These are phyloP conservation scores for Lithobates sylvaticus DNA, from an alignment of 2,797 vertebrate genomes.

Conservation along the genomic window DNA sequence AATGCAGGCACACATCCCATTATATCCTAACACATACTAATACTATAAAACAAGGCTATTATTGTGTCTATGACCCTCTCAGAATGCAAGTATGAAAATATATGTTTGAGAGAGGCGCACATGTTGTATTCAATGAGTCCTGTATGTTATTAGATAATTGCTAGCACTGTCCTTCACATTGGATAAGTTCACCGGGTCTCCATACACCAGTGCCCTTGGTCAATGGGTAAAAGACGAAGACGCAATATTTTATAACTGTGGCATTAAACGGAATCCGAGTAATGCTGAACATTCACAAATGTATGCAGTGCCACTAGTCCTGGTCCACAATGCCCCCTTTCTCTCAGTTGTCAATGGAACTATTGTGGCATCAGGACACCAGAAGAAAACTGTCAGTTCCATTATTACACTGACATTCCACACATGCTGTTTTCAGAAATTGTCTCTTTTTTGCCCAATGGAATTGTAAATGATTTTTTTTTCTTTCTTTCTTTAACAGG, in stretches of 20 bases:
- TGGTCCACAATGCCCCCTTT: conserved; percentile 90
- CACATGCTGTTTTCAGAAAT: conserved; percentile 82
- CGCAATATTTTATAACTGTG: conserved; percentile 80
- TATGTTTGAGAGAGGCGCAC: conserved; percentile 55
- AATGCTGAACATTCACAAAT: conserved; percentile 96
- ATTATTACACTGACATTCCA: conserved; percentile 95
- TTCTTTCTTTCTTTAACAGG: conserved; percentile 71
- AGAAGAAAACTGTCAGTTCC: conserved; percentile 86
- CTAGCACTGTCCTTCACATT: conserved; percentile 52
- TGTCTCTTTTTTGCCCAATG: conserved; percentile 68
- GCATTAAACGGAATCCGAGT: conserved; percentile 88
- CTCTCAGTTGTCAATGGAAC: conserved; percentile 93
- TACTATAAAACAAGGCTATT: conserved; percentile 6
- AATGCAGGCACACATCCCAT: background rate
- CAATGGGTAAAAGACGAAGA: conserved; percentile 77
- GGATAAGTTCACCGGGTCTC: conserved; percentile 62
- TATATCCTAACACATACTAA: background rate
- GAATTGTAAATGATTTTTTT: conserved; percentile 67
- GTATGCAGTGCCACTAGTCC: conserved; percentile 87
- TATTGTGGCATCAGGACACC: conserved; percentile 86
- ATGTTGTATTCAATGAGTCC: conserved; percentile 24
- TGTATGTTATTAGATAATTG: conserved; percentile 33
- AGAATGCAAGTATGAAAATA: conserved; percentile 53
- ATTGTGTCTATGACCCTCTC: conserved; percentile 24
- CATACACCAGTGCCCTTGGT: conserved; percentile 59